Base-by-base conservation (phyloP, 1,140 invertebrate species). In the Drosophila bocqueti region DNA sequence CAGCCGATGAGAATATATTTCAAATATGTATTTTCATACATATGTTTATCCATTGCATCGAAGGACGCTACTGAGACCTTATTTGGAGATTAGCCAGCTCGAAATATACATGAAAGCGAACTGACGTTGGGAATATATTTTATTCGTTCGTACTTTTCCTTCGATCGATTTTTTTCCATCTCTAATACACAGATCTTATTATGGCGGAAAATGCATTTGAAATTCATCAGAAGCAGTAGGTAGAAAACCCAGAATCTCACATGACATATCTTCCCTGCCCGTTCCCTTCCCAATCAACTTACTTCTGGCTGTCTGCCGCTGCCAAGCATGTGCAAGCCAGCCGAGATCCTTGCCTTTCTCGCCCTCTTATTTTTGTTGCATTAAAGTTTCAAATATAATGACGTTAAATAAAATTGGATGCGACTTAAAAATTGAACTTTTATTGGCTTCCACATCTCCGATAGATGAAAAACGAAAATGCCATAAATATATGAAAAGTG, bases 351-450 rank as follows among this genome's bases (percentile, higher is more conserved):
- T 45, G 9, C 24, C 38, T 40, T 49, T 45, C 38, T 31, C 34
- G 21, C 29, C 29, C 26, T 58, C 31, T 45, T 49, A 54, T 45
- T 69, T 58, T 77, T 83, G 82, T 81, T 83, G 81, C 89, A 89
- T 89, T 89, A 90, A 89, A 89, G 81, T 90, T 81, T 89, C 84
- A 90, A 50, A 77, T 79, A 82, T 89, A 87, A 89, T 89, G 85
- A 90, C 84, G 85, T 89, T 89, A 90, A 89, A 89, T 90, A 89
- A 89, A 89, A 89, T 89, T 89, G 84, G 78, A 90, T 81, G 84
- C 81, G 84, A 89, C 84, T 89, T 89, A 50, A 81, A 87, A 89
- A 89, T 89, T 90, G 85, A 89, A 90, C 85, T 79, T 89, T 76
- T 89, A 89, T 84, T 89, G 84, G 84, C 69, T 84, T 71, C 46